These are phyloP conservation scores for Pollenia griseotomentosa DNA, from an alignment of 2,888 invertebrate genomes.

Conservation along the genomic window DNA sequence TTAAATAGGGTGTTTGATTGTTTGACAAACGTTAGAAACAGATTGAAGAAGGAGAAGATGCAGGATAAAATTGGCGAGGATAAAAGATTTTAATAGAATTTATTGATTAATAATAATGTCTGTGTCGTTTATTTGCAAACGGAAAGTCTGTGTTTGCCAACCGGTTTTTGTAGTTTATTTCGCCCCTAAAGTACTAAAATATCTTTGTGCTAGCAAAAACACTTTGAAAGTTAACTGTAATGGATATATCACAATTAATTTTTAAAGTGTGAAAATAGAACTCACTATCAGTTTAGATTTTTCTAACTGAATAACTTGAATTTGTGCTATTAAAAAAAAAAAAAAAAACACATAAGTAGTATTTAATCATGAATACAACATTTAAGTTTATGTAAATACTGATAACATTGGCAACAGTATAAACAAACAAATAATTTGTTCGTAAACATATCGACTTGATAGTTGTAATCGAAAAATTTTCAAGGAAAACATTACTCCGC, in stretches of 20 bases:
- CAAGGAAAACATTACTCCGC: neutral
- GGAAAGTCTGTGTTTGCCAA: too few species aligned
- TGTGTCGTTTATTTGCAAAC: too few species aligned
- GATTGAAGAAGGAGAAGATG: too few species aligned
- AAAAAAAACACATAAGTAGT: neutral
- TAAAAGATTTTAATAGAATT: too few species aligned
- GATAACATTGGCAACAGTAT: slow-evolving; percentile 57
- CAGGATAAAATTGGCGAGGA: too few species aligned
- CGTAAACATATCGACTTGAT: slow-evolving; percentile 7
- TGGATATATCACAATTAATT: neutral
- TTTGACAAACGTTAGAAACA: too few species aligned
- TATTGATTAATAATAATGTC: too few species aligned
- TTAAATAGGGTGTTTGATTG: too few species aligned
- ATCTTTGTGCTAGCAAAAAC: too few species aligned
- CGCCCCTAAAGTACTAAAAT: too few species aligned
- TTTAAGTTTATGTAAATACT: slow-evolving; percentile 59
- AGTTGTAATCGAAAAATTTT: slow-evolving; percentile 17
- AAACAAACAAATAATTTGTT: slow-evolving; percentile 32
- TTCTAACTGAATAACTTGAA: slow-evolving; percentile 19
- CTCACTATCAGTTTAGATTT: slow-evolving; percentile 30
- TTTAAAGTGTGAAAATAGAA: slow-evolving; percentile 31
- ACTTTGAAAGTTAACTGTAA: too few species aligned
- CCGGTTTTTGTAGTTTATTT: too few species aligned
- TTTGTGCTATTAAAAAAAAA: slow-evolving; percentile 13
- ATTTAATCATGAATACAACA: slow-evolving; percentile 17